Conservation (phyloP, 2,797 vertebrate species). For the Eulemur albifrons region DNA sequence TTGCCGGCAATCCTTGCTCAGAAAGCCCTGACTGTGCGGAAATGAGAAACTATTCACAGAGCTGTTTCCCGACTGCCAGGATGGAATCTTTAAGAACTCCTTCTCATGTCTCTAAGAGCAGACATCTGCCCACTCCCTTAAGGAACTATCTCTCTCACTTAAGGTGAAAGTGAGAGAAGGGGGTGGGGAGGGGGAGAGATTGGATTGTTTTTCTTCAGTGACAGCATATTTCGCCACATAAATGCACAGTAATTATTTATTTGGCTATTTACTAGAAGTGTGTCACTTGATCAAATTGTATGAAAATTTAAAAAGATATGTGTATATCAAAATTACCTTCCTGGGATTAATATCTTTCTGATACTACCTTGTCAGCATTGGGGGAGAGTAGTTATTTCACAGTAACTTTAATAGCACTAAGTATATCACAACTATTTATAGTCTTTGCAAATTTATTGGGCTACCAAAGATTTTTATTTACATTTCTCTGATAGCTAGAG, state of each 20-base stretch:
- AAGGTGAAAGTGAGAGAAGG: neutral
- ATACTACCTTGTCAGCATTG: neutral
- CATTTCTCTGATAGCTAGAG: neutral
- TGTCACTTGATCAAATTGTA: neutral
- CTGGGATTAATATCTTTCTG: neutral
- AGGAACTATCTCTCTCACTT: neutral
- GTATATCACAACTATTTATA: neutral
- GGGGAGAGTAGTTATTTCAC: neutral
- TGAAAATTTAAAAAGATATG: neutral
- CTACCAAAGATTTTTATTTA: neutral
- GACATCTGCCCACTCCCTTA: neutral
- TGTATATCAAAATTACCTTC: neutral
- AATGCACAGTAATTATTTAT: neutral
- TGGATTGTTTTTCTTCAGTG: neutral
- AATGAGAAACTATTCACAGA: neutral
- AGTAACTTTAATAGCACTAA: neutral
- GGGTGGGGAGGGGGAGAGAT: too few relatives aligned
- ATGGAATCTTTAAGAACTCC: neutral
- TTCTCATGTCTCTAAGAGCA: neutral
- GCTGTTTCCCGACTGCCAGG: neutral
- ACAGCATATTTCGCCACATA: neutral
- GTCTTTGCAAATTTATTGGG: neutral
- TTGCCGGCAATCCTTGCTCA: neutral
- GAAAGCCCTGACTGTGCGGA: neutral
- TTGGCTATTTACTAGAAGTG: neutral